Conservation (phyloP, 2,797 vertebrate species). For the Fundulus diaphanus region DNA sequence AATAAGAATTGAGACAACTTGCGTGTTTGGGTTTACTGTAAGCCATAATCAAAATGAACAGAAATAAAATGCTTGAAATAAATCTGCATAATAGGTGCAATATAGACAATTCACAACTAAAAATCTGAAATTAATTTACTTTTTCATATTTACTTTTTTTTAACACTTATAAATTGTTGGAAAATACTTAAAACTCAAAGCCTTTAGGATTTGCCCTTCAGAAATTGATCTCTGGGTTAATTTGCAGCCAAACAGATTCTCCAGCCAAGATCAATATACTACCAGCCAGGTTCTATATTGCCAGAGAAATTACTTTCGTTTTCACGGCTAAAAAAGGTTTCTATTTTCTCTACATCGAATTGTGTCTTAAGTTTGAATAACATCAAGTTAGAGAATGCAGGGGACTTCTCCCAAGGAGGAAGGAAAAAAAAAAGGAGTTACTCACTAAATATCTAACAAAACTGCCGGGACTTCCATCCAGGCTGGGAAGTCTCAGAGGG, state of each 20-base stretch:
- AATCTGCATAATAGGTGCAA: background rate
- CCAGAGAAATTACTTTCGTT: background rate
- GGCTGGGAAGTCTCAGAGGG: conserved; percentile 94
- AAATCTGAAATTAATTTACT: background rate
- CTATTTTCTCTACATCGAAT: background rate
- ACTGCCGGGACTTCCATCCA: conserved; percentile 99
- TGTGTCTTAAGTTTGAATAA: conserved; percentile 21
- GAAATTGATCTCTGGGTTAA: background rate
- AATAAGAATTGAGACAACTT: background rate
- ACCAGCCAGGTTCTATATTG: background rate
- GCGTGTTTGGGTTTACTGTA: background rate
- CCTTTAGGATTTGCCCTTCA: background rate
- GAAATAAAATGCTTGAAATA: background rate
- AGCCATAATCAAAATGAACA: background rate
- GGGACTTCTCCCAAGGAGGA: background rate
- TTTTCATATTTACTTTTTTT: too few species aligned
- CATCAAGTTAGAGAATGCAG: conserved; percentile 12
- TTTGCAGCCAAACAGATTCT: background rate
- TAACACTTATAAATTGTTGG: background rate
- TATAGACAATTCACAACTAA: background rate
- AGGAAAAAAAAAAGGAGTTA: conserved; percentile 64
- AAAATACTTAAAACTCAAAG: background rate
- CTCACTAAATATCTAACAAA: conserved; percentile 94
- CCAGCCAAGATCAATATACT: background rate
- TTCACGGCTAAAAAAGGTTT: background rate